These are phyloP conservation scores for Acronicta psi DNA, from an alignment of 2,888 invertebrate genomes.

Conservation along the genomic window DNA sequence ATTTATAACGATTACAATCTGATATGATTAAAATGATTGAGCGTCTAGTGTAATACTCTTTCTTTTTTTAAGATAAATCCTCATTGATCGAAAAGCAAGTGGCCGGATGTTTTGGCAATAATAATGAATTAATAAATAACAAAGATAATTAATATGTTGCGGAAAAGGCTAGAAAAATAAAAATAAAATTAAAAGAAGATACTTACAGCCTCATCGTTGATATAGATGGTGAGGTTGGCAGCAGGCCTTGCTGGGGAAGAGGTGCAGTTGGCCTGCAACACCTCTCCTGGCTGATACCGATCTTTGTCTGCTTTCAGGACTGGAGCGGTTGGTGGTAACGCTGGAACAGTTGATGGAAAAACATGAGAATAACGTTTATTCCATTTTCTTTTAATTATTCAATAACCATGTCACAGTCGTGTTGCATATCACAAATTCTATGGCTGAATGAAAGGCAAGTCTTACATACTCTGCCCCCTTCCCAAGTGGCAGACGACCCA, in stretches of 20 bases:
- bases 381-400: not conserved
- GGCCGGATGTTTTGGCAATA: too few relatives aligned
- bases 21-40: slow-evolving; percentile 7
- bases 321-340: slow-evolving; percentile 91
- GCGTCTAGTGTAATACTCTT: not conserved
- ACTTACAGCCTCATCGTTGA: slow-evolving; percentile 93
- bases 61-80: too few relatives aligned
- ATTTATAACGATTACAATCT: slow-evolving; percentile 32
- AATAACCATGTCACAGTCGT: too few relatives aligned
- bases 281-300: slow-evolving; percentile 93
- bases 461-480: too few relatives aligned
- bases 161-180: too few relatives aligned
- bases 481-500: too few relatives aligned
- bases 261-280: slow-evolving; percentile 93
- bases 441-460: too few relatives aligned
- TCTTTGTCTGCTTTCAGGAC: slow-evolving; percentile 92
- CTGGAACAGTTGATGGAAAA: slow-evolving; percentile 76
- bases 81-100: too few relatives aligned
- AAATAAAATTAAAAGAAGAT: not conserved
- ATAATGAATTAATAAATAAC: too few relatives aligned
- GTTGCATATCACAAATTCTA: too few relatives aligned
- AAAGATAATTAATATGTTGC: too few relatives aligned
- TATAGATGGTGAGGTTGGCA: slow-evolving; percentile 92
- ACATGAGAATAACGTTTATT: not conserved
- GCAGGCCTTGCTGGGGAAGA: slow-evolving; percentile 93